Conservation (phyloP, 2,113 vertebrate genomes). For the Cebidichthys violaceus region DNA sequence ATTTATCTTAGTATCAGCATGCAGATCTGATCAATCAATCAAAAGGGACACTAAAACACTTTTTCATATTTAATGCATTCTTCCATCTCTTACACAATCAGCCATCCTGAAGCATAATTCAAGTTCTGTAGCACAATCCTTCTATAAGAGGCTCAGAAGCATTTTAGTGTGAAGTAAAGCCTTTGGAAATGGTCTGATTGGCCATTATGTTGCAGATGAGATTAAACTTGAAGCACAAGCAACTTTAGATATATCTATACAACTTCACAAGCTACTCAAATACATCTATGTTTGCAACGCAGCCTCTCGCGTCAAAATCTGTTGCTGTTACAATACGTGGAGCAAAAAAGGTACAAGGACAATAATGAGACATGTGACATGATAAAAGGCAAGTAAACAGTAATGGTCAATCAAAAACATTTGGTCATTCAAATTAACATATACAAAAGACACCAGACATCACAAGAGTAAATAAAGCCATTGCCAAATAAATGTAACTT, state of each 20-base stretch:
- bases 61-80: conserved; percentile 75
- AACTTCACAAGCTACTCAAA: conserved; percentile 48
- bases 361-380: conserved; percentile 39
- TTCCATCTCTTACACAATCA: conserved; percentile 63
- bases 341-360: conserved; percentile 46
- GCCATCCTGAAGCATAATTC: conserved; percentile 47
- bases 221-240: conserved; percentile 53
- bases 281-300: conserved; percentile 40
- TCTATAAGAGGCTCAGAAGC: conserved; percentile 42
- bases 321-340: conserved; percentile 23
- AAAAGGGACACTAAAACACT: conserved; percentile 20
- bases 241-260: conserved; percentile 35
- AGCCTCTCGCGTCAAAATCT: conserved; percentile 18
- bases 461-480: conserved; percentile 43
- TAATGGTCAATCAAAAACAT: conserved; percentile 43
- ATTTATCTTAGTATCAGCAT: not conserved
- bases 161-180: conserved; percentile 68
- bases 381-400: conserved; percentile 41
- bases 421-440: conserved; percentile 62
- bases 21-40: conserved; percentile 19
- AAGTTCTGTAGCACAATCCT: conserved; percentile 47
- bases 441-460: conserved; percentile 53
- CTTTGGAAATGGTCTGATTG: conserved; percentile 39
- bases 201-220: conserved; percentile 26
- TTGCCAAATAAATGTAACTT: conserved; percentile 42